A percentile compares a stretch with the other conserved stretches of the same genome.
phyloP scores from a whole-genome alignment of 23 tunicate genomes.

The Aplidium turbinatum region DNA sequence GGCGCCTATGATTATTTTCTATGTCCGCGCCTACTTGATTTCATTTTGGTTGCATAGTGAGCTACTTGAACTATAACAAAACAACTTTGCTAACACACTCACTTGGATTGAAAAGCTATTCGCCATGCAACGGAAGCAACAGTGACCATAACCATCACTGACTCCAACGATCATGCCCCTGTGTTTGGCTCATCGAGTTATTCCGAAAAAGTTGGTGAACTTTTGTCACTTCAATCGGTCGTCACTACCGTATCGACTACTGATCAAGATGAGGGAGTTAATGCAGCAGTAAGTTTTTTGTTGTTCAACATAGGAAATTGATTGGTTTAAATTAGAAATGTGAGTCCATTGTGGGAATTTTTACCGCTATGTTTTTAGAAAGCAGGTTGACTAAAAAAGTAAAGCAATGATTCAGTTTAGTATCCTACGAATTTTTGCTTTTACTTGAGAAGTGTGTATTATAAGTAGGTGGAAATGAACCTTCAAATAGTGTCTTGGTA shows the following conservation, averaged over 20 bases:
- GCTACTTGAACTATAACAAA: too few relatives aligned
- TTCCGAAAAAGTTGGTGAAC: constrained; percentile 45
- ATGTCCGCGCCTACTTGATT: too few relatives aligned
- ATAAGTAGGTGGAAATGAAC: too few relatives aligned
- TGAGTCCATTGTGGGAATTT: background rate
- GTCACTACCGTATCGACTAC: constrained; percentile 35
- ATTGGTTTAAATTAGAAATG: background rate
- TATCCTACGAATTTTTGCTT: too few relatives aligned
- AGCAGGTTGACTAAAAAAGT: too few relatives aligned
- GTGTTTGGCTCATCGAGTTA: constrained; percentile 19
- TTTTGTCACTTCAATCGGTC: background rate
- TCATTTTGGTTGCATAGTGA: too few relatives aligned
- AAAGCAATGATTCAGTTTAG: too few relatives aligned
- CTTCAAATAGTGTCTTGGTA: too few relatives aligned
- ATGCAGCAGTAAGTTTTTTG: constrained; percentile 48
- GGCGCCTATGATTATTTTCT: too few relatives aligned
- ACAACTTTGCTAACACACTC: too few relatives aligned
- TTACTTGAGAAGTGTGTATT: too few relatives aligned
- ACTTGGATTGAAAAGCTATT: background rate
- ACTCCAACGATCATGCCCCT: constrained; percentile 80
- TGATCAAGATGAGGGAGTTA: constrained; percentile 64
- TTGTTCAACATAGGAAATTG: background rate
- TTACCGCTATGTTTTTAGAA: too few relatives aligned
- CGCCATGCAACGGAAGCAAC: constrained; percentile 13
- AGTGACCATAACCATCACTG: constrained; percentile 51